Evolutionary conservation across 2,797 vertebrate genomes (phyloP).

Genomic region (Furcifer pardalis): DNA sequence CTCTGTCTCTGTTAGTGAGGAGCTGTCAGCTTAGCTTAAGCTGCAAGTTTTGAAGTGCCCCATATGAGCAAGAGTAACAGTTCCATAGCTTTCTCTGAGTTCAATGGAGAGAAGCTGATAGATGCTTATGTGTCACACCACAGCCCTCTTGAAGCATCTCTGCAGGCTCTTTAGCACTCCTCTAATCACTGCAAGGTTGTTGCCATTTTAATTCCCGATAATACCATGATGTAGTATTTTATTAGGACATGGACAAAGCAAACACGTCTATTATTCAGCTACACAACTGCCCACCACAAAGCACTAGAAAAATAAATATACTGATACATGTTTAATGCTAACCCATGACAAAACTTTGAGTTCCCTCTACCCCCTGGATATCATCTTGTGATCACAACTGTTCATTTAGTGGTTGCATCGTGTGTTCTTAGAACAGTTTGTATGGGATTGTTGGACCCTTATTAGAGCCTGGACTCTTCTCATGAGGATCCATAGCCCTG

Average conservation of each 20-base stretch:
- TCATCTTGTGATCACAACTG: no score
- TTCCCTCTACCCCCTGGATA: no score
- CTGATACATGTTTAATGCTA: no score
- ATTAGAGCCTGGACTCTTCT: no score
- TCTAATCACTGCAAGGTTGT: background rate
- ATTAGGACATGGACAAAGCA: background rate
- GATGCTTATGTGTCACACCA: background rate
- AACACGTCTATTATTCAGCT: no score
- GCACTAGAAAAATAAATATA: no score
- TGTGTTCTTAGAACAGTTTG: no score
- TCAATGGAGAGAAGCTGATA: background rate
- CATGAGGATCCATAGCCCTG: no score
- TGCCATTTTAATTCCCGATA: background rate
- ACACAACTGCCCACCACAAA: no score
- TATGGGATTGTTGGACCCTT: no score
- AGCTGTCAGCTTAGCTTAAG: background rate
- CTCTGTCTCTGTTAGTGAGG: background rate
- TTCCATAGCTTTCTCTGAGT: background rate
- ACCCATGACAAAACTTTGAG: no score
- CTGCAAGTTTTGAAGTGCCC: background rate
- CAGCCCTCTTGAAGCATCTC: background rate
- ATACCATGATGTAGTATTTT: background rate
- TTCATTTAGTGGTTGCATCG: no score
- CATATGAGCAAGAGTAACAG: background rate
- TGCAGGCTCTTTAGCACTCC: background rate